Percentiles rank a stretch among this genome's conserved stretches.
Evolutionary conservation across 2,888 invertebrate genomes (phyloP).

Genomic region (Troides oblongomaculatus): DNA sequence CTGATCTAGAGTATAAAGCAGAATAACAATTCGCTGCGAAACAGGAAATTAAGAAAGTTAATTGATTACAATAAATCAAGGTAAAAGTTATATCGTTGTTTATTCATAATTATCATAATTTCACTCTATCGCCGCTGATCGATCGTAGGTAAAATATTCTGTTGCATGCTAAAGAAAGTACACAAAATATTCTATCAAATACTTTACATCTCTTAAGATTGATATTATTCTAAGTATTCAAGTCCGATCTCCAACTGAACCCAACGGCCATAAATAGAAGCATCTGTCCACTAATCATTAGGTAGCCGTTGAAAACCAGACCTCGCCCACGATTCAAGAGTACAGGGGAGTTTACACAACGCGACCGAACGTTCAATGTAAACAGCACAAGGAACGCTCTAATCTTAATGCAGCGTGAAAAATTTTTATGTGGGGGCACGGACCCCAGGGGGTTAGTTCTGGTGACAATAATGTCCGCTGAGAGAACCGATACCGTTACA

Average conservation of each 20-base stretch:
- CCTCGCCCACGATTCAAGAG: neutral
- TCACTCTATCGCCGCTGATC: too few relatives aligned
- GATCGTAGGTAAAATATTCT: too few relatives aligned
- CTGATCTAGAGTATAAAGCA: too few relatives aligned
- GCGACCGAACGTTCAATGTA: conserved; percentile 16
- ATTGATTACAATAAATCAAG: too few relatives aligned
- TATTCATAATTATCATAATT: too few relatives aligned
- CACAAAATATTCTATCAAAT: too few relatives aligned
- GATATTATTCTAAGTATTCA: neutral
- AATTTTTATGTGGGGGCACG: conserved; percentile 37
- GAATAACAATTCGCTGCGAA: too few relatives aligned
- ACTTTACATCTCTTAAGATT: neutral
- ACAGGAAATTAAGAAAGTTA: too few relatives aligned
- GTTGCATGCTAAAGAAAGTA: too few relatives aligned
- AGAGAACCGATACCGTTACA: neutral
- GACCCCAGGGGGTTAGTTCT: conserved; percentile 1
- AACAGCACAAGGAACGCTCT: conserved; percentile 23
- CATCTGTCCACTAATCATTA: neutral
- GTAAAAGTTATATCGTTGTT: too few relatives aligned
- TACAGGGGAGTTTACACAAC: conserved; percentile 6
- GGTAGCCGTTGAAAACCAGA: neutral
- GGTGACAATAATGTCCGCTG: conserved; percentile 9
- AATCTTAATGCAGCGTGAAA: conserved; percentile 36
- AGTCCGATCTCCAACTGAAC: neutral
- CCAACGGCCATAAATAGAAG: neutral